Evolutionary conservation across 2,113 vertebrate species (phyloP).

Genomic region (Gopherus evgoodei): DNA sequence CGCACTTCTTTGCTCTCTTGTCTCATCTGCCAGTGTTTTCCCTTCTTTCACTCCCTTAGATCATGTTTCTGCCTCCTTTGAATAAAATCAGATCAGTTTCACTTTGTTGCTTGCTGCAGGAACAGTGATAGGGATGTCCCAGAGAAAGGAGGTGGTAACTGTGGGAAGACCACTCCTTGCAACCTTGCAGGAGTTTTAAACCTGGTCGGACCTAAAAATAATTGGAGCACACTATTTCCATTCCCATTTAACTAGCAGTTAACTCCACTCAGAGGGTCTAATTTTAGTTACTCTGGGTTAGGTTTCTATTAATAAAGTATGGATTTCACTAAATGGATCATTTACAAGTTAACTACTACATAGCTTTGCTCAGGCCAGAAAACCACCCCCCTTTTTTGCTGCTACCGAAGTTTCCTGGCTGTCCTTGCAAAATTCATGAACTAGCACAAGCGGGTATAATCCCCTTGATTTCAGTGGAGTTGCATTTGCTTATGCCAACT

Average conservation of each 20-base stretch:
- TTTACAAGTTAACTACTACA: slow-evolving; percentile 34
- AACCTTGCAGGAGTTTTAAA: neutral
- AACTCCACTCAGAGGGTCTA: slow-evolving; percentile 26
- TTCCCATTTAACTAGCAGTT: neutral
- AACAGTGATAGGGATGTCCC: neutral
- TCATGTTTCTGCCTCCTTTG: neutral
- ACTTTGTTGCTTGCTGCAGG: neutral
- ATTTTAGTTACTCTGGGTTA: slow-evolving; percentile 52
- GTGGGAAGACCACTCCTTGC: neutral
- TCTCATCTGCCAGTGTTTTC: neutral
- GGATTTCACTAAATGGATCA: neutral
- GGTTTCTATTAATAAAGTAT: slow-evolving; percentile 40
- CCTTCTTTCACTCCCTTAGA: neutral
- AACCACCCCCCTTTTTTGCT: neutral
- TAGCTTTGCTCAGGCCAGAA: neutral
- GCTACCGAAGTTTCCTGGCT: neutral
- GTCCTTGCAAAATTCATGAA: neutral
- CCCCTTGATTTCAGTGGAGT: neutral
- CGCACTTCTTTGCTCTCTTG: neutral
- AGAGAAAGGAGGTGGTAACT: neutral
- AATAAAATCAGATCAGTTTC: rapidly evolving
- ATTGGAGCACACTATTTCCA: neutral
- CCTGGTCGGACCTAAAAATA: slow-evolving; percentile 8
- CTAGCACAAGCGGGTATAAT: rapidly evolving
- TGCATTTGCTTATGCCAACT: neutral